Evolutionary conservation across 2,113 vertebrate genomes (phyloP).

Genomic region (Solenodon paradoxus): DNA sequence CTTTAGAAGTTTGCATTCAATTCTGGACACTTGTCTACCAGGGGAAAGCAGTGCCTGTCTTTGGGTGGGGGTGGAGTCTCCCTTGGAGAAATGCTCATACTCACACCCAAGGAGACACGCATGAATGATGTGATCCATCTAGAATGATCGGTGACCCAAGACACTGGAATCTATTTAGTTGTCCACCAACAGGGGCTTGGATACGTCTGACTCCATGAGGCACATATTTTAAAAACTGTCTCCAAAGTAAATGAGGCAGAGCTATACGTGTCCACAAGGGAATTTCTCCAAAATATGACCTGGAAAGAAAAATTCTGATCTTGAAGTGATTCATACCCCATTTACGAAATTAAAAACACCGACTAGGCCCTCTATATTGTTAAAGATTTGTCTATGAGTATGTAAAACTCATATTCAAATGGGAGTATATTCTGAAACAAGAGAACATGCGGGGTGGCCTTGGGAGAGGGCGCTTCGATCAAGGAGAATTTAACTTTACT

Average conservation of each 20-base stretch:
- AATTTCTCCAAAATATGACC: background rate
- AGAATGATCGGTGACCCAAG: background rate
- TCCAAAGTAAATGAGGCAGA: background rate
- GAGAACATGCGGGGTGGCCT: accelerated
- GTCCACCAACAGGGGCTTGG: background rate
- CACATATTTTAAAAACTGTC: accelerated
- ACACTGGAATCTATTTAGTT: background rate
- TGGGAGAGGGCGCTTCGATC: too few species aligned
- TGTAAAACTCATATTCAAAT: background rate
- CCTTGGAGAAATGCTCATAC: background rate
- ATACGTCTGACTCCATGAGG: accelerated
- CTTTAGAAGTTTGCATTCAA: background rate
- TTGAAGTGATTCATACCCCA: background rate
- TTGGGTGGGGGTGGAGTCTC: background rate
- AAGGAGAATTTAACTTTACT: background rate
- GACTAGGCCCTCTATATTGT: background rate
- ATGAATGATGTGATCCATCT: too few species aligned
- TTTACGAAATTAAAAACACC: background rate
- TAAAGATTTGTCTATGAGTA: background rate
- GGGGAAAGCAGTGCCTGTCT: background rate
- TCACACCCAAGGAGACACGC: background rate
- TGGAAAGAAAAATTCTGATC: background rate
- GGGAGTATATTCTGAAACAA: background rate
- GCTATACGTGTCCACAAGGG: accelerated
- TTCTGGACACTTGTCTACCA: background rate